Evolutionary conservation across 2,113 vertebrate genomes (phyloP).

Genomic region (Leucosticte australis): DNA sequence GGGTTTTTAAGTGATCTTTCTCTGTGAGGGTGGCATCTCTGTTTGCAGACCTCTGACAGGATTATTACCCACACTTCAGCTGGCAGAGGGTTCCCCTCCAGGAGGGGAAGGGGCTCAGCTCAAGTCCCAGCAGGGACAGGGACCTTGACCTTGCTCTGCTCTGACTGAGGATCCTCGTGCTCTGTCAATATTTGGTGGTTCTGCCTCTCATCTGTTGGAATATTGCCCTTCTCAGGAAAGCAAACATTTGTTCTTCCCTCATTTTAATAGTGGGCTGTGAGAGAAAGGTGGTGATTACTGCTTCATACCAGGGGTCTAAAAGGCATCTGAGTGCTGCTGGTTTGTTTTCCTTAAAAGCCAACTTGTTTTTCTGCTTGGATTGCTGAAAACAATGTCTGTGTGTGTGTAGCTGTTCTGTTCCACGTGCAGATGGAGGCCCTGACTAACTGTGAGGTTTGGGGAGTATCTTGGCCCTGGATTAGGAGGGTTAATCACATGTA

Average conservation of each 20-base stretch:
- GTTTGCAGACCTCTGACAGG: not conserved
- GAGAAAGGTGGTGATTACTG: not conserved
- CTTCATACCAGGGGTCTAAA: not conserved
- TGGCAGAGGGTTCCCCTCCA: not conserved
- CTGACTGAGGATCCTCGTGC: fast-evolving
- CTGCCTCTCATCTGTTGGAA: not conserved
- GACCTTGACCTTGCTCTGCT: not conserved
- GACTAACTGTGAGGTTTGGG: not conserved
- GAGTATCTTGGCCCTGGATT: not conserved
- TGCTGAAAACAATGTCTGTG: not conserved
- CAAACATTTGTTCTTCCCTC: constrained; percentile 43
- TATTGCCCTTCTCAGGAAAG: not conserved
- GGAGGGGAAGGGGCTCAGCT: not conserved
- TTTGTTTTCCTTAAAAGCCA: not conserved
- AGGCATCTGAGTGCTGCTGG: not conserved
- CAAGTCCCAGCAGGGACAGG: not conserved
- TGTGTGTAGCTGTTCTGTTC: not conserved
- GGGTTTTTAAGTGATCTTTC: not conserved
- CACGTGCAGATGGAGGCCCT: constrained; percentile 6
- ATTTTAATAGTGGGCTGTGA: not conserved
- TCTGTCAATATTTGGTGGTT: constrained; percentile 38
- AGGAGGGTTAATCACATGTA: not conserved
- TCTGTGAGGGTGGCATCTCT: not conserved
- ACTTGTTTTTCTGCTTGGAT: constrained; percentile 12
- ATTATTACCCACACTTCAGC: not conserved